Evolutionary conservation across 2,797 vertebrate species (phyloP), one percentile per base, ranked within the genome.

Genomic region (Gymnothorax javanicus): DNA sequence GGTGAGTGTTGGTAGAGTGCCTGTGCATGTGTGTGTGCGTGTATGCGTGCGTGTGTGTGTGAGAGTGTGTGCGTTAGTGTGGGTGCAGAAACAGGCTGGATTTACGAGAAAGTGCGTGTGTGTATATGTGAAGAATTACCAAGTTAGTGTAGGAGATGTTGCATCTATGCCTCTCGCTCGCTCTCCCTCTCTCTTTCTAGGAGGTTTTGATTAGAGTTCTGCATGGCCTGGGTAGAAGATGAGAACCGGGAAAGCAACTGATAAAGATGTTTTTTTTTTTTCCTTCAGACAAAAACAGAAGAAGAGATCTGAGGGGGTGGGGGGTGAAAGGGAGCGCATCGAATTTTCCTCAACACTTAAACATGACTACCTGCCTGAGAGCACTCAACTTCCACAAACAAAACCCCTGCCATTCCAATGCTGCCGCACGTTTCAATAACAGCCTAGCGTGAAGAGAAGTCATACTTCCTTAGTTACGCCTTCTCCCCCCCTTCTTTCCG

Each of bases 121-220:
- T 43, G 33, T 43, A 43, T 43, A 43, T 43, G 33, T 43, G 33
- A 43, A 43, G 33, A 43, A 43, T 43, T 43, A 43, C 33, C 33
- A 43, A 43, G 33, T 2, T n/a, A n/a, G n/a, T n/a, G n/a, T n/a
- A n/a, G n/a, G n/a, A n/a, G n/a, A n/a, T n/a, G n/a, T n/a, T n/a
- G n/a, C 33, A 43, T 43, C 33, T 43, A 1, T 43, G 33, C 33
- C 33, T 43, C 33, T 43, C 33, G 33, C 33, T 43, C 33, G 33
- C 33, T 71, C n/a, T 71, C 67, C 15, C 67, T 71, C 23, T 12
- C 67, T 71, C 67, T 2, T 2, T 71, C 92, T 92, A 93, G 93
- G 95, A 94, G 95, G 95, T 95, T 97, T 96, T 96, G 95, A 97
- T 96, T 95, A 95, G 95, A 88, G 90, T 94, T 93, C 94, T 95